Percentiles rank a stretch among this genome's conserved stretches.
These are phyloP conservation scores for Acrocyrtus sp. DNA, from an alignment of 2,888 invertebrate species.

Conservation along the genomic window DNA sequence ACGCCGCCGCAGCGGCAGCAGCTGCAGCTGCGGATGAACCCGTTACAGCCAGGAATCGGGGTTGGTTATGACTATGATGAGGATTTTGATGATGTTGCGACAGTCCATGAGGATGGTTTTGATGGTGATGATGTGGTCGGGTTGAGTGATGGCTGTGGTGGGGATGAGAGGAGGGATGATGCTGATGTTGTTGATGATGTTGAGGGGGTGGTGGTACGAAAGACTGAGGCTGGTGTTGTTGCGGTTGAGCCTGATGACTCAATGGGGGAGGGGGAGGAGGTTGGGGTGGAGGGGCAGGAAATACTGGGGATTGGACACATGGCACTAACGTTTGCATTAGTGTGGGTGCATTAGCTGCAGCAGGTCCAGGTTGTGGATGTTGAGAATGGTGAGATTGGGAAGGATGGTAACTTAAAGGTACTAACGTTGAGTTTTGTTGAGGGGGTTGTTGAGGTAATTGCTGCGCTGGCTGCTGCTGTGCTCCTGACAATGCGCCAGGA, in stretches of 20 bases:
- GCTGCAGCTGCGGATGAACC: slow-evolving; percentile 18
- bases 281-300: slow-evolving; percentile 19
- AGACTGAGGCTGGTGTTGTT: slow-evolving; percentile 8
- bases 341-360: slow-evolving; percentile 15
- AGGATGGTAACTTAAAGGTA: no score
- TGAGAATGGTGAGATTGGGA: background rate
- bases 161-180: slow-evolving; percentile 3
- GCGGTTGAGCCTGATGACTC: background rate
- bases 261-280: slow-evolving; percentile 18
- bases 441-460: background rate
- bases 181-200: no score
- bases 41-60: slow-evolving; percentile 23
- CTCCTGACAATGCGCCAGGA: background rate
- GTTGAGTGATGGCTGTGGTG: slow-evolving; percentile 4
- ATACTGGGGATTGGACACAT: slow-evolving; percentile 27
- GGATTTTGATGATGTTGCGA: slow-evolving; percentile 2
- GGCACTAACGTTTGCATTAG: slow-evolving; percentile 30
- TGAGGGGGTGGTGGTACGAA: slow-evolving; percentile 6
- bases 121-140: slow-evolving; percentile 11
- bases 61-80: slow-evolving; percentile 10
- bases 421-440: no score
- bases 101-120: no score
- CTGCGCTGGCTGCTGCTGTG: slow-evolving; percentile 10
- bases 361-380: slow-evolving; percentile 16
- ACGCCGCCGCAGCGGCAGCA: background rate